Percentiles rank a stretch among this genome's conserved stretches.
These are phyloP conservation scores for Pan paniscus DNA, from an alignment of 2,113 vertebrate genomes.

Conservation along the genomic window DNA sequence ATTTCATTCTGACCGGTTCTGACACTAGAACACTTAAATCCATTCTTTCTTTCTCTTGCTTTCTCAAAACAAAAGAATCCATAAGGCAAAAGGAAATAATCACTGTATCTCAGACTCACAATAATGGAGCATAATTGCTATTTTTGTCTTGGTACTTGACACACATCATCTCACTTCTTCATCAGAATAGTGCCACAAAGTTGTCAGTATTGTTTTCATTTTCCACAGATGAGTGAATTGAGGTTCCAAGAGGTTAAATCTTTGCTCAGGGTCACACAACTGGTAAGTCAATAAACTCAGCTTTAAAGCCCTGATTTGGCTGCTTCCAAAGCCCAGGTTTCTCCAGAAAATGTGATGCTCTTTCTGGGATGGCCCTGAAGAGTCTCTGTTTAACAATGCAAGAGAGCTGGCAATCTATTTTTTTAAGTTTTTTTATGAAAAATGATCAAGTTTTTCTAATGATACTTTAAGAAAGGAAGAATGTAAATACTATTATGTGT, in stretches of 20 bases:
- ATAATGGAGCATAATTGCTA: neutral
- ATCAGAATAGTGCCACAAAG: neutral
- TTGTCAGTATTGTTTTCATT: neutral
- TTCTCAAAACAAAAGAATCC: slow-evolving; percentile 16
- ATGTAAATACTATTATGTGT: neutral
- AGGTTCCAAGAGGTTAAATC: neutral
- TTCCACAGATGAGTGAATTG: neutral
- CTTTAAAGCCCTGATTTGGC: neutral
- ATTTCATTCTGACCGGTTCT: neutral
- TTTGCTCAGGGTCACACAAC: neutral
- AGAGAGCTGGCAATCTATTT: neutral
- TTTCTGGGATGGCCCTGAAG: neutral
- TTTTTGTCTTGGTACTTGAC: slow-evolving; percentile 12
- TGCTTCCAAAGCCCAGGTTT: neutral
- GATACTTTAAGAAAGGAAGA: neutral
- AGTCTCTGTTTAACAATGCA: neutral
- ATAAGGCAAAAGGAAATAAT: slow-evolving; percentile 25
- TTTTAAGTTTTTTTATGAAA: neutral
- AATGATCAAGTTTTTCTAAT: neutral
- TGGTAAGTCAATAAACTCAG: neutral
- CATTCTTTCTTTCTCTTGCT: neutral
- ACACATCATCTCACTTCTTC: neutral
- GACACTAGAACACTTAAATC: neutral
- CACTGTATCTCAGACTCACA: neutral
- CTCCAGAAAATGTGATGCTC: too few relatives aligned